Conservation (phyloP, 2,888 invertebrate species). For the Pseudoips prasinana region DNA sequence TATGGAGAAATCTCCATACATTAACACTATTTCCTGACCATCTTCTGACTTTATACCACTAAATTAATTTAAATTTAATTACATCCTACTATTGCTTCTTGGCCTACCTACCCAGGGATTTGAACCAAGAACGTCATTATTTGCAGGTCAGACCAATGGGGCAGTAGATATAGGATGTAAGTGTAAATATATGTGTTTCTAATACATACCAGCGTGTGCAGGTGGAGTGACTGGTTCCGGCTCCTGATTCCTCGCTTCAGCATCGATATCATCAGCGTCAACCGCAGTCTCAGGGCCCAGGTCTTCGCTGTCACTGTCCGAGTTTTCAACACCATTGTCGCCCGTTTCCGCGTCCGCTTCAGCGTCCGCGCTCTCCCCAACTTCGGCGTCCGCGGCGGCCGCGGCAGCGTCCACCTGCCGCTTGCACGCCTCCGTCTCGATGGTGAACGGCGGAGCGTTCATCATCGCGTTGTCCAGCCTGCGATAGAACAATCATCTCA, state of each 20-base stretch:
- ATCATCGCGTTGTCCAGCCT: slow-evolving; percentile 79
- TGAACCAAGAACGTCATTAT: too few species aligned
- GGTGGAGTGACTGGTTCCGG: slow-evolving; percentile 81
- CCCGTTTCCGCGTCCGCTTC: slow-evolving; percentile 36
- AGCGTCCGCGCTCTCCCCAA: slow-evolving; percentile 49
- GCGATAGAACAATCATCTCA: background rate
- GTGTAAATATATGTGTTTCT: too few species aligned
- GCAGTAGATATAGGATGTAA: too few species aligned
- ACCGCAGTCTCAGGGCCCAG: slow-evolving; percentile 90
- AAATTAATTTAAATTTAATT: too few species aligned
- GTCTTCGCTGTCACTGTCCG: slow-evolving; percentile 84
- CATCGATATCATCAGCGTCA: slow-evolving; percentile 84
- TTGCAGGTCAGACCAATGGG: too few species aligned
- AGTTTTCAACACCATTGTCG: slow-evolving; percentile 67
- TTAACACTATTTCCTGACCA: too few species aligned
- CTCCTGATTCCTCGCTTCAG: slow-evolving; percentile 64
- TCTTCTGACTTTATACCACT: too few species aligned
- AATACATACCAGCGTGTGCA: slow-evolving; percentile 77
- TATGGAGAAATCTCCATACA: too few species aligned
- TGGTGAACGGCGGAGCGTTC: slow-evolving; percentile 71
- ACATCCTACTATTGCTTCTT: too few species aligned
- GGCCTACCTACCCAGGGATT: too few species aligned
- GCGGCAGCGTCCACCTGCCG: slow-evolving; percentile 51
- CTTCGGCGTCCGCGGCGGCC: slow-evolving; percentile 43
- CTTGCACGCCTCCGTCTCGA: slow-evolving; percentile 66